These are phyloP conservation scores for Oscheius sp. DNA, from an alignment of 1,140 invertebrate species.

Conservation along the genomic window DNA sequence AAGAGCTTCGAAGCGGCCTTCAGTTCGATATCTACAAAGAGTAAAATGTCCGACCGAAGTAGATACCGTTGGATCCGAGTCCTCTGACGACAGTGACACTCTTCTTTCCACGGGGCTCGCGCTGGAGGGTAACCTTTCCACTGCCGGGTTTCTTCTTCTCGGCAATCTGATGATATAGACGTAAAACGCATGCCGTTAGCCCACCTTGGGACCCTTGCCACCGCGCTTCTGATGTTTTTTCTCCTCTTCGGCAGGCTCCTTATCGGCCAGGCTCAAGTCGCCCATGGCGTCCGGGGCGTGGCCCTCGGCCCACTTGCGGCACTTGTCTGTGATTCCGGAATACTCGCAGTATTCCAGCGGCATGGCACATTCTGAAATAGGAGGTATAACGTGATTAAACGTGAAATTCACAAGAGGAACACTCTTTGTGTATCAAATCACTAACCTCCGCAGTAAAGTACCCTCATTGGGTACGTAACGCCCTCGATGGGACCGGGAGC, in stretches of 20 bases:
- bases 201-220: slow-evolving; percentile 65
- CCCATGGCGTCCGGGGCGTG: slow-evolving; percentile 73
- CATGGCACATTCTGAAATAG: slow-evolving; percentile 57
- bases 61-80: slow-evolving; percentile 60
- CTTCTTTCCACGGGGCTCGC: slow-evolving; percentile 93
- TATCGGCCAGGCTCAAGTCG: slow-evolving; percentile 62
- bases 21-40: slow-evolving; percentile 82
- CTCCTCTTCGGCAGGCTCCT: slow-evolving; percentile 76
- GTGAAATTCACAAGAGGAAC: slow-evolving; percentile 17
- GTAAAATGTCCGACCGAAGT: slow-evolving; percentile 25
- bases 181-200: slow-evolving; percentile 75
- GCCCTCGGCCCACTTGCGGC: slow-evolving; percentile 90
- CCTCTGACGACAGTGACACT: slow-evolving; percentile 79
- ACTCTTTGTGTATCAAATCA: background rate
- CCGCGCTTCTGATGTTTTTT: slow-evolving; percentile 82
- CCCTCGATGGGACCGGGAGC: slow-evolving; percentile 36
- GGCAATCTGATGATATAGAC: slow-evolving; percentile 11
- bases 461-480: slow-evolving; percentile 75
- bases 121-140: slow-evolving; percentile 60
- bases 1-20: slow-evolving; percentile 98
- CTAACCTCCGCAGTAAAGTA: slow-evolving; percentile 79
- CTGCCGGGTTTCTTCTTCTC: slow-evolving; percentile 15
- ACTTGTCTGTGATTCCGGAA: slow-evolving; percentile 94
- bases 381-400: background rate
- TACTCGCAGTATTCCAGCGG: slow-evolving; percentile 87